Evolutionary conservation across 2,888 invertebrate genomes (phyloP), one percentile per base, ranked within the genome.

Genomic region (Macrophya alboannulata): DNA sequence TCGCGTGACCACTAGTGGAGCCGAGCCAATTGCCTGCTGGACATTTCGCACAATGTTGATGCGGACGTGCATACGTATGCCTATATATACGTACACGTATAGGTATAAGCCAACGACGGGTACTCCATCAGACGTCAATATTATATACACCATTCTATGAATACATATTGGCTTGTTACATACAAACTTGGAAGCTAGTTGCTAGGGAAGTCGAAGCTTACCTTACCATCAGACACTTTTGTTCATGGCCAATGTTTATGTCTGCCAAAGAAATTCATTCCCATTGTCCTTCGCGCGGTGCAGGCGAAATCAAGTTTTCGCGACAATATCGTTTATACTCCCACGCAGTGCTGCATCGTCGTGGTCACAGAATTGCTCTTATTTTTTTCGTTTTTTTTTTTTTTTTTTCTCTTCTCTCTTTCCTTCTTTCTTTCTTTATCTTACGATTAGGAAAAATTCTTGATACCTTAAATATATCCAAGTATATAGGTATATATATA

Each of bases 221-320:
- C 77, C 77, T 77, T 77, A 17, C 55, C 25, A 55, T 25, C 25
- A 21, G 59, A 40, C 81, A 81, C 59, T 81, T 81, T 81, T 62
- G 59, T 81, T 81, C 81, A 59, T 45, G 81, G 81, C 25, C 81
- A 59, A 81, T 81, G 43, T 62, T 81, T 81, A 59, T 81, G 31
- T 37, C 40, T 21, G n/a, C 15, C 43, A 21, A 62, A 25, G 62
- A 81, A 81, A 81, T 81, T 51, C 40, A 76, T 76, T 77, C 25
- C 51, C 77, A 59, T 62, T 81, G 81, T 81, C 55, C 55, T 55
- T 45, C 72, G 51, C 17, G 31, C 21, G 51, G 17, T 74, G n/a
- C 45, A 74, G 43, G 45, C 43, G 72, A n/a, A 71, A 71, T 71
- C 40, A 17, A 71, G 37, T 40, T 71, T 62, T 40, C 55, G 55